phyloP scores from a whole-genome alignment of 2,113 vertebrate genomes.

The Lepidothrix coronata region DNA sequence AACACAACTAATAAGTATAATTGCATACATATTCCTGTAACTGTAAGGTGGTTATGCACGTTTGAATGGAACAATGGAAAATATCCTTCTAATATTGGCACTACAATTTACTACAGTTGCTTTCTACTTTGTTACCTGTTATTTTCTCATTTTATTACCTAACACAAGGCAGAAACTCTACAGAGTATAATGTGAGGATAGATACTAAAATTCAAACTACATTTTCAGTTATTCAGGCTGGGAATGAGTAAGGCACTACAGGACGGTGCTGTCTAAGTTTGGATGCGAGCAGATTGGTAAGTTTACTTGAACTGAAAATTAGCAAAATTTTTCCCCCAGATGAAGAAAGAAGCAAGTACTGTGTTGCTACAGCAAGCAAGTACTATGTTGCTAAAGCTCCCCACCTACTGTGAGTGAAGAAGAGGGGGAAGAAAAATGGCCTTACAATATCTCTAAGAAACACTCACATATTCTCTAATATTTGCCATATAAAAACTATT shows the following conservation, averaged over 20 bases:
- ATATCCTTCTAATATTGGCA: neutral
- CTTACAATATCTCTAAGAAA: neutral
- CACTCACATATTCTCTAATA: neutral
- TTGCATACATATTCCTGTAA: neutral
- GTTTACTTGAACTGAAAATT: neutral
- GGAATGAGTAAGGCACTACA: neutral
- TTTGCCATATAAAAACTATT: neutral
- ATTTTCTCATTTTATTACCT: neutral
- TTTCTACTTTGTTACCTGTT: neutral
- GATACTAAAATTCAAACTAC: neutral
- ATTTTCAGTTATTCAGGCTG: neutral
- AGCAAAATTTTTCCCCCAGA: neutral
- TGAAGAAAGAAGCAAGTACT: neutral
- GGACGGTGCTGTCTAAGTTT: rapidly evolving
- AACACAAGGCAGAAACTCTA: neutral
- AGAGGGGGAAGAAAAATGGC: neutral
- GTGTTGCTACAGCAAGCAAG: no score
- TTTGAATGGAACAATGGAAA: neutral
- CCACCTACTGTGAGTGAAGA: neutral
- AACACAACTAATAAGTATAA: neutral
- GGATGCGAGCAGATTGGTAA: neutral
- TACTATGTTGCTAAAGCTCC: neutral
- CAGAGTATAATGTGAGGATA: neutral
- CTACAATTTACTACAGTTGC: neutral
- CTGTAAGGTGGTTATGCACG: neutral